Evolutionary conservation across 2,797 vertebrate species (phyloP).

Genomic region (Gadopsis bispinosus): DNA sequence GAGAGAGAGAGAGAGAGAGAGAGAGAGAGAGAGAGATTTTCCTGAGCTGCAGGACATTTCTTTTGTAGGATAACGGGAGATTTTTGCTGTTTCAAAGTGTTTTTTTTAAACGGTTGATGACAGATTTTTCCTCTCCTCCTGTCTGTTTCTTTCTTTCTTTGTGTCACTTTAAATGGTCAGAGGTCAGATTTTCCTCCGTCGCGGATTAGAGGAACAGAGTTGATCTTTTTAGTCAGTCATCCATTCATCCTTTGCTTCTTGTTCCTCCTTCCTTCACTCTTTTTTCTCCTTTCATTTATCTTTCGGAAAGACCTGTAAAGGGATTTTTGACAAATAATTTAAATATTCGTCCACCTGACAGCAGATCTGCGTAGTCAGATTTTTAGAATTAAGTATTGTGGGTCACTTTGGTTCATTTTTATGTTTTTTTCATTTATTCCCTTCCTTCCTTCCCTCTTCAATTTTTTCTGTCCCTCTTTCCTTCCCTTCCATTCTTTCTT

Average conservation of each 20-base stretch:
- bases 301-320: neutral
- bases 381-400: neutral
- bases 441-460: neutral
- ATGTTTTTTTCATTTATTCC: too few species aligned
- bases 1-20: neutral
- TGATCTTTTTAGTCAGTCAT: neutral
- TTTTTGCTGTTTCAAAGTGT: slow-evolving; percentile 56
- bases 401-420: neutral
- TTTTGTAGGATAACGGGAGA: slow-evolving; percentile 52
- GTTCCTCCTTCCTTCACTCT: too few species aligned
- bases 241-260: neutral
- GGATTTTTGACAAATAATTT: neutral
- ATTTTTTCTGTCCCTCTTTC: neutral
- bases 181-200: slow-evolving; percentile 5
- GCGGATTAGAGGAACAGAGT: neutral
- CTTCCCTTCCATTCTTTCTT: accelerated
- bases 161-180: neutral
- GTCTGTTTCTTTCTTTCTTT: neutral
- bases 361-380: neutral
- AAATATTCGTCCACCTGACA: neutral
- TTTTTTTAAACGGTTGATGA: slow-evolving; percentile 38
- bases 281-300: neutral
- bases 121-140: neutral
- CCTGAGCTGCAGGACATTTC: slow-evolving; percentile 59
- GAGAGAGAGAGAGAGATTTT: slow-evolving; percentile 43